A percentile compares a stretch with the other conserved stretches of the same genome.
These are phyloP conservation scores for Basileuterus tristriatus DNA, from an alignment of 2,797 vertebrate species.

Conservation along the genomic window DNA sequence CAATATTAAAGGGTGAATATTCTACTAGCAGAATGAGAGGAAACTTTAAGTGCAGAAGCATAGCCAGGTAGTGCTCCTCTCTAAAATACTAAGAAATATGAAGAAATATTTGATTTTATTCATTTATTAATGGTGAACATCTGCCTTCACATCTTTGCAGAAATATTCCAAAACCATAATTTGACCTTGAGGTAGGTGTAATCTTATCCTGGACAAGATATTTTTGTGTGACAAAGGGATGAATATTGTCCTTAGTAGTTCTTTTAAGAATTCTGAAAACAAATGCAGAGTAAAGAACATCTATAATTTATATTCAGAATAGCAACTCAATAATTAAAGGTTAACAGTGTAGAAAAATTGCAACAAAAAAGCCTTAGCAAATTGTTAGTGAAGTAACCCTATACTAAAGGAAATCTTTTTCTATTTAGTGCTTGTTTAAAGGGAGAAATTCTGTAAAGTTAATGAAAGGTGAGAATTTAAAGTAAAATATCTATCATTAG, in stretches of 20 bases:
- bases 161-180: not conserved
- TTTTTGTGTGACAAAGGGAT: not conserved
- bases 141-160: not conserved
- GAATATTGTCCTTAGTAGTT: not conserved
- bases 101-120: not conserved
- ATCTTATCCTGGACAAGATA: not conserved
- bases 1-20: not conserved
- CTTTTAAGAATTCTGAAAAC: not conserved
- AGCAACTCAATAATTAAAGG: not conserved
- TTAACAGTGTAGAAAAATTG: not conserved
- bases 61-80: not conserved
- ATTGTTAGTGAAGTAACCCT: not conserved
- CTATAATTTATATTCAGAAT: conserved; percentile 10
- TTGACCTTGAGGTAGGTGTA: not conserved
- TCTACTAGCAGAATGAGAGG: not conserved
- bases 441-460: not conserved
- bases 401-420: not conserved
- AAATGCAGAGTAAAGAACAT: not conserved
- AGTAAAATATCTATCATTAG: not conserved
- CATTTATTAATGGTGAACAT: not conserved
- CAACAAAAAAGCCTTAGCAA: not conserved
- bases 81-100: not conserved
- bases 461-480: not conserved
- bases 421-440: not conserved
- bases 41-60: not conserved